Base-by-base conservation (phyloP, 2,888 invertebrate genomes). In the Megamerina dolium region DNA sequence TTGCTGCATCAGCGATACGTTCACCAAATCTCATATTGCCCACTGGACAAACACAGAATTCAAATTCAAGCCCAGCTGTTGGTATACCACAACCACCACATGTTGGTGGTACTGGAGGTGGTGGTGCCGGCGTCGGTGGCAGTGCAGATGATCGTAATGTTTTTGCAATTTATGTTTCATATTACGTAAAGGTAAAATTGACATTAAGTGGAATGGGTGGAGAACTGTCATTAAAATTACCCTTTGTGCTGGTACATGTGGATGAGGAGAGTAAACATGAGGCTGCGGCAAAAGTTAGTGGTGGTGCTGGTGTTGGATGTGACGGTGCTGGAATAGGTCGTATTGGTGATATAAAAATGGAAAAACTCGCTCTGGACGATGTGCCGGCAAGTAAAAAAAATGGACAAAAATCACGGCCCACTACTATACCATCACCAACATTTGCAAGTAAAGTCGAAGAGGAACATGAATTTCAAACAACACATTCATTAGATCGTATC, bases 151-250 rank as follows among this genome's bases (percentile, higher is more conserved):
- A 87, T 53, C 77, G 88, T 46, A 90, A 90, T 67, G 88, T 87
- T 0, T 90, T 90, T 60, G 90, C 90, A 41, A 91, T 91, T 56
- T 90, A 90, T 73, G 90, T 91, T 9, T 88, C 89, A 0, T 91
- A 91, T 66, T 91, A 91, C 64, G 88, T 90, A 6, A 90, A 91
- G 78, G 84, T 90, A 0, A 89, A 89, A 70, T 74, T 89, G 0
- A 75, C 85, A 1, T 77, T 88, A 18, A 87, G 87, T 46, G 81
- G 85, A 3, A 86, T 90, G 78, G 87, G 87, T 1, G 87, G 87
- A 2, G 85, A 85, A 46, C 72, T 89, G 6, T 83, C 85, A 1
- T 70, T 88, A 2, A 89, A 89, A 66, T 68, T 89, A 37, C 89
- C 89, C 0, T 89, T 89, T 64, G 82, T 82, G 0, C 69, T 89